Evolutionary conservation across 2,888 invertebrate species (phyloP), one percentile per base, ranked within the genome.

Genomic region (Dione vanillae): DNA sequence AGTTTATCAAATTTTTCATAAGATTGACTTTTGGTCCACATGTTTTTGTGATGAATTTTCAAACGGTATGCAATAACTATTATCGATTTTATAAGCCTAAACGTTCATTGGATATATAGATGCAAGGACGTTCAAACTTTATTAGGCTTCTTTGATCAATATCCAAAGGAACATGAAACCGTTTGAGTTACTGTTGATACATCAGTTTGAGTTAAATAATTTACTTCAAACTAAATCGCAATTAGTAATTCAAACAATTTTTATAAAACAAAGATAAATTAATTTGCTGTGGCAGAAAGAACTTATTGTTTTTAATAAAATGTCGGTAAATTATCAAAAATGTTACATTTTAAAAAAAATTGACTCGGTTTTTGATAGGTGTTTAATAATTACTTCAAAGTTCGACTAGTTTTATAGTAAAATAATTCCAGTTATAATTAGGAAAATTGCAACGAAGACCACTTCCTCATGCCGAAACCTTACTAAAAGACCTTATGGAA

Each of bases 111-210:
- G 61, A 58, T 43, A 56, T 56, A 35, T 69, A 49, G 71, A 71
- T 71, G 69, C 62, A 73, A 71, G 73, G 73, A 73, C 70, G 70
- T 37, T 43, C 49, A 72, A 59, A 68, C 45, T 61, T 65, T 61
- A 61, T 70, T 47, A 59, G 56, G 68, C 56, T 66, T 73, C 56
- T 41, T 61, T 67, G 67, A 70, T 65, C 65, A 54, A 70, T 73
- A 70, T 40, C 47, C 35, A 37, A 61, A 65, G 65, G 58, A 66
- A 66, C 66, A 52, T 54, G 51, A 20, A 12, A 59, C 47, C 20
- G 20, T 62, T 62, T 52, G 43, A 45, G 19, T 54, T 67, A 51
- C 35, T 40, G 37, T 56, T 56, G 35, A 43, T 43, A 35, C 41
- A 27, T 61, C 11, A 35, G n/a, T 45, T 45, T 45, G 20, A 35